Percentiles rank a stretch among this genome's conserved stretches.
Evolutionary conservation across 2,113 vertebrate genomes (phyloP).

Genomic region (Oenanthe melanoleuca): DNA sequence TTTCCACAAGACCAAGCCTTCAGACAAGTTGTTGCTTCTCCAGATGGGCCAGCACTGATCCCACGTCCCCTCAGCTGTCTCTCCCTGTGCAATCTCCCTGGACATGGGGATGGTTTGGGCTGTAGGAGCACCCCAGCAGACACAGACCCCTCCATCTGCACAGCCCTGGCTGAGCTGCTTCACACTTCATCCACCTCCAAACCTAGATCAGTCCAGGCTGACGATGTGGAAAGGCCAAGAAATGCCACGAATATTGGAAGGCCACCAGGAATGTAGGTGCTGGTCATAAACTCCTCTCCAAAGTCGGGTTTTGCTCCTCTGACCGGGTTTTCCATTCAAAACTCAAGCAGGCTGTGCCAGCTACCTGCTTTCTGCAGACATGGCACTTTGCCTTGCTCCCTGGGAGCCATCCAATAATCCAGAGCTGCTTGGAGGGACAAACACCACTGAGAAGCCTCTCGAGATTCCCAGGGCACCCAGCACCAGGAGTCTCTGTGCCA

Average conservation of each 20-base stretch:
- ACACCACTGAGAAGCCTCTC: neutral
- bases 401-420: neutral
- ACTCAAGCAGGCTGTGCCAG: slow-evolving; percentile 9
- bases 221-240: fast-evolving
- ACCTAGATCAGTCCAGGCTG: neutral
- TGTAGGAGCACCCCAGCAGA: fast-evolving
- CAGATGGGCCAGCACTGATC: neutral
- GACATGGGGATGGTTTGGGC: fast-evolving
- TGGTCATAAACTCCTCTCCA: neutral
- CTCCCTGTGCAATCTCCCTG: neutral
- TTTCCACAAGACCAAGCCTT: neutral
- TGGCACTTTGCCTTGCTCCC: neutral
- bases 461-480: neutral
- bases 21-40: fast-evolving
- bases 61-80: neutral
- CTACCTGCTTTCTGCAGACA: slow-evolving; percentile 18
- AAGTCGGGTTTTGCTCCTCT: fast-evolving
- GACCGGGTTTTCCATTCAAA: fast-evolving
- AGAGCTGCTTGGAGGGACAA: neutral
- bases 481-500: fast-evolving
- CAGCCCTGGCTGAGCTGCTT: neutral
- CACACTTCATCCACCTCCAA: neutral
- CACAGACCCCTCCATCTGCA: fast-evolving
- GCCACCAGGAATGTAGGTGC: neutral
- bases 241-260: fast-evolving